Evolutionary conservation across 2,113 vertebrate genomes (phyloP).

Genomic region (Pseudopipra pipra): DNA sequence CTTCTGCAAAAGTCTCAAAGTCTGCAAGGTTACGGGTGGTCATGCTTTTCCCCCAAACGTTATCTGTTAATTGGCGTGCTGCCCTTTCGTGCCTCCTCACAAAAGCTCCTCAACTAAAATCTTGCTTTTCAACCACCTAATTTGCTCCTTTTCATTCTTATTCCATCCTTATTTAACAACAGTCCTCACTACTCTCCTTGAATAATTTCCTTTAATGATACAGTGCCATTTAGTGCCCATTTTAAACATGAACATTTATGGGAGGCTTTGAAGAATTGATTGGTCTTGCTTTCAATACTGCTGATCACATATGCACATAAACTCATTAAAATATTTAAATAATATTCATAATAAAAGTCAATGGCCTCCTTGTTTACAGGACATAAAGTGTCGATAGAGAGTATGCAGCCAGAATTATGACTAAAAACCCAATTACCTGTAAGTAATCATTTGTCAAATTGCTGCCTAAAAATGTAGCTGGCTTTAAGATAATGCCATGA

Average conservation of each 20-base stretch:
- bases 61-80: background rate
- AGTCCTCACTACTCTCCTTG: background rate
- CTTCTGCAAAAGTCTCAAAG: background rate
- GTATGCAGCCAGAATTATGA: background rate
- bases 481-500: background rate
- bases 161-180: constrained; percentile 9
- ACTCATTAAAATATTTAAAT: constrained; percentile 38
- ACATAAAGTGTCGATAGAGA: background rate
- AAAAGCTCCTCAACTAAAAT: background rate
- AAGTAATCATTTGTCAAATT: constrained; percentile 34
- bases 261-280: constrained; percentile 27
- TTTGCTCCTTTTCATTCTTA: constrained; percentile 7
- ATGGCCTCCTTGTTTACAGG: constrained; percentile 1
- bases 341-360: background rate
- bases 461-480: background rate
- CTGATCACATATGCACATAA: background rate
- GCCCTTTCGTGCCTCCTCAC: background rate
- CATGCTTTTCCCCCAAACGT: background rate
- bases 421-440: constrained; percentile 22
- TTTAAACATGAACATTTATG: constrained; percentile 45
- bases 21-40: background rate
- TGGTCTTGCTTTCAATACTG: constrained; percentile 31
- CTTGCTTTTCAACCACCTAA: background rate
- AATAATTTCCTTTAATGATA: constrained; percentile 44
- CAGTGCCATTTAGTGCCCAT: background rate